Evolutionary conservation across 2,797 vertebrate species (phyloP).

Genomic region (Siniperca scherzeri): DNA sequence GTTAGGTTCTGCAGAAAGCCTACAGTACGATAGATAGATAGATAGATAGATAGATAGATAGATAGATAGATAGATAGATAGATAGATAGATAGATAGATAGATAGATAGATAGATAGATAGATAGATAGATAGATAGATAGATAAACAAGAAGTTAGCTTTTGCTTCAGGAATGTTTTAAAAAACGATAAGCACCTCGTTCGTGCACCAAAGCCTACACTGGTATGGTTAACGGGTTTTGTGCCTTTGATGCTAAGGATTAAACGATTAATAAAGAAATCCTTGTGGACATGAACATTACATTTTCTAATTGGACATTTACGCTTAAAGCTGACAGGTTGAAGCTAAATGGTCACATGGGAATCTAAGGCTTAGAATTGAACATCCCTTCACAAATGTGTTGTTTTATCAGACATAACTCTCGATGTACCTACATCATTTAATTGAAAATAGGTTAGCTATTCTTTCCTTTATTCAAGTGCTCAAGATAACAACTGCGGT

Average conservation of each 20-base stretch:
- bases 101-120: constrained; percentile 43
- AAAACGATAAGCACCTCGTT: background rate
- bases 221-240: background rate
- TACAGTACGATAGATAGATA: constrained; percentile 20
- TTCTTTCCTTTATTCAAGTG: background rate
- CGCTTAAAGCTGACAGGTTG: background rate
- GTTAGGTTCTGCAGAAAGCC: background rate
- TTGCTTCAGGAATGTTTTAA: too few species aligned
- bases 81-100: constrained; percentile 43
- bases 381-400: background rate
- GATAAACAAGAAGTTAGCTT: background rate
- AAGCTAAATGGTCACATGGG: background rate
- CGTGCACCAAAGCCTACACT: background rate
- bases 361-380: background rate
- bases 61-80: constrained; percentile 41
- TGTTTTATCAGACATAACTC: background rate
- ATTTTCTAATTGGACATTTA: background rate
- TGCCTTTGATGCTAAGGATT: background rate
- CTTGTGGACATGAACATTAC: too few species aligned
- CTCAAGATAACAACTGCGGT: background rate
- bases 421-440: background rate
- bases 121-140: constrained; percentile 32
- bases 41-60: constrained; percentile 43
- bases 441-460: background rate
- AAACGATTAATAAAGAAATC: background rate